Evolutionary conservation across 2,113 vertebrate genomes (phyloP), one percentile per base, ranked within the genome.

Genomic region (Ceyx melanurus): DNA sequence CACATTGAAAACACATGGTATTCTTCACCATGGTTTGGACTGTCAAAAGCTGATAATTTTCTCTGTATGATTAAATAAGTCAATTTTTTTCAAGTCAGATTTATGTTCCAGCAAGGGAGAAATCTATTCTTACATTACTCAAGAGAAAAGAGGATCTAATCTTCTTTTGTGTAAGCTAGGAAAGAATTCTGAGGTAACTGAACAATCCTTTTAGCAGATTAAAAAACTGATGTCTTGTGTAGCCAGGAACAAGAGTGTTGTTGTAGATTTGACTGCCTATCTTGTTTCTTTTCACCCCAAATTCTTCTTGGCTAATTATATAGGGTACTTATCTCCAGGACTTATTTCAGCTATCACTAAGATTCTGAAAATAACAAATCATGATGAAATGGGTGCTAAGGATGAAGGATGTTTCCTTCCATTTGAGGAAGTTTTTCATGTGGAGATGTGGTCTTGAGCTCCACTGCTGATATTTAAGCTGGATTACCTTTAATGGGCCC

Each of bases 31-130:
- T 29, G n/a, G 20, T 35, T 73, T 71, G 74, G 46, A 48, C 84
- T 88, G 93, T 86, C 10, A 25, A 45, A 78, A 92, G 13, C 54
- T 81, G 62, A 75, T 94, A 37, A 86, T 93, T 94, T 90, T 96
- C 68, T 90, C 51, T 37, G 14, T 82, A 56, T 60, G 62, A 89
- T 81, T 95, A 92, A 61, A 90, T 64, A 90, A 96, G 73, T 58
- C 60, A 79, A 61, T 83, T 53, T 90, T 90, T 95, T 93, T 82
- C 58, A 82, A 88, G 42, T 5, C 33, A 87, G 37, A 74, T 82
- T 74, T 92, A 45, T 37, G 33, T 88, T 86, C n/a, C 61, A 94
- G 76, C 88, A 53, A 80, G 94, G 58, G 60, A 91, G 62, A 80
- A 79, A 29, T 80, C 23, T 60, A 15, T 67, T 82, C 15, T n/a